Base-by-base conservation (phyloP, 2,797 vertebrate species). In the Gadopsis marmoratus region DNA sequence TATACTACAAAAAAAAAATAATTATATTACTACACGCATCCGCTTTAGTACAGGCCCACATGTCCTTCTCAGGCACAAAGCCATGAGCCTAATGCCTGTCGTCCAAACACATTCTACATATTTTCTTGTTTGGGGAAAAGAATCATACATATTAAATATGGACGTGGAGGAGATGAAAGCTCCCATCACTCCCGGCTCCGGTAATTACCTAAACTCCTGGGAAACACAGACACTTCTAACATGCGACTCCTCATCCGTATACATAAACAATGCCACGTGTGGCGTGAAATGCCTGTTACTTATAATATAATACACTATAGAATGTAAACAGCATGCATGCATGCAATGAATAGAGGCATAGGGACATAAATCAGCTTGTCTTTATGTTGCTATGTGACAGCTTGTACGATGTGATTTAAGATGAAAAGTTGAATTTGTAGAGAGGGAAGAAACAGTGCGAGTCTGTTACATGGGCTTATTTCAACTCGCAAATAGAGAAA, bases 361-460 rank as follows among this genome's bases (percentile, higher is more conserved):
- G 59, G 74, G 69, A 81, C 81, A 84, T 68, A 61, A 76, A 81
- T 83, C 88, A 21, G 48, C 16, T 62, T 7, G 51, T 80, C 43
- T 43, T 33, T 39, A 16, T 47, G 59, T 61, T 82, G 63, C 79
- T 41, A 16, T 50, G 56, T 73, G 76, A 84, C 26, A 62, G 65
- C 73, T 75, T 21, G 4, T 62, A 19, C 82, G 87, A 89, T 84
- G 80, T 86, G 78, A 92, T 89, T 87, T 63, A 67, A 86, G 79
- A 89, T 89, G 78, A 91, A 90, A 86, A 82, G 71, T 86, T 56
- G 53, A 69, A 88, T 86, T 84, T 87, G 82, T 79, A 60, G 48
- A 64, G 51, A 39, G 37, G 45, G 23, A 87, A 71, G 71, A 79
- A 82, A 81, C 55, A 47, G 76, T 76, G 79, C 1, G 45, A 75